Evolutionary conservation across 1,140 invertebrate genomes (phyloP).

Genomic region (Augochlora pura): DNA sequence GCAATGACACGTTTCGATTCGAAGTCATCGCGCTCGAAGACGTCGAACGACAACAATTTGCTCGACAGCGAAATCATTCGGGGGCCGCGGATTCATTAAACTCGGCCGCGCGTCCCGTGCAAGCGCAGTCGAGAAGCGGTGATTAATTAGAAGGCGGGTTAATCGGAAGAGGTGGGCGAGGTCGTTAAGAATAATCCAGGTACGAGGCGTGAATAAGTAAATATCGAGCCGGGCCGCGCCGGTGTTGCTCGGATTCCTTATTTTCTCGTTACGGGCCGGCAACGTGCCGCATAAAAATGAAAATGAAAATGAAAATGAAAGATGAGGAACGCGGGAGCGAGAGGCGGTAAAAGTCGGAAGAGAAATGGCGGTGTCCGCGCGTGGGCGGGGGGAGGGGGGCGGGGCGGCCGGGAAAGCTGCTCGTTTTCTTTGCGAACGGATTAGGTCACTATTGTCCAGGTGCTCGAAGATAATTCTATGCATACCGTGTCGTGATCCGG

Average conservation of each 20-base stretch:
- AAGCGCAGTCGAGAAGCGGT: background rate
- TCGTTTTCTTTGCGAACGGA: slow-evolving; percentile 63
- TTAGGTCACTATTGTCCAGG: slow-evolving; percentile 64
- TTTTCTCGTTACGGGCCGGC: background rate
- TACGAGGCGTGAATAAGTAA: slow-evolving; percentile 16
- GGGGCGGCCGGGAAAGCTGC: slow-evolving; percentile 41
- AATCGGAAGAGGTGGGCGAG: background rate
- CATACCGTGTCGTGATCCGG: slow-evolving; percentile 68
- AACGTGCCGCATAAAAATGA: slow-evolving; percentile 30
- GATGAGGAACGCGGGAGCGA: too few species aligned
- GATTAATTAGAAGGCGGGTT: slow-evolving; percentile 1
- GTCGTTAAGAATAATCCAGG: slow-evolving; percentile 2
- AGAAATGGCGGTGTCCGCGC: background rate
- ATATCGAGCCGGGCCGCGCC: background rate
- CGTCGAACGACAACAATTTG: too few species aligned
- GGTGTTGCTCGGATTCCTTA: background rate
- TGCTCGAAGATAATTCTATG: slow-evolving; percentile 68
- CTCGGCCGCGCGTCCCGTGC: background rate
- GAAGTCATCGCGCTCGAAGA: too few species aligned
- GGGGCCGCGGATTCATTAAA: background rate
- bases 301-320: slow-evolving; percentile 18
- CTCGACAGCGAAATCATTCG: too few species aligned
- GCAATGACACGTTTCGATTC: too few species aligned
- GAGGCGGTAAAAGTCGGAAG: slow-evolving; percentile 12
- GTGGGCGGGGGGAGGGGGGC: too few species aligned